Evolutionary conservation across 2,113 vertebrate species (phyloP), one percentile per base, ranked within the genome.

Genomic region (Gasterosteus nipponicus): DNA sequence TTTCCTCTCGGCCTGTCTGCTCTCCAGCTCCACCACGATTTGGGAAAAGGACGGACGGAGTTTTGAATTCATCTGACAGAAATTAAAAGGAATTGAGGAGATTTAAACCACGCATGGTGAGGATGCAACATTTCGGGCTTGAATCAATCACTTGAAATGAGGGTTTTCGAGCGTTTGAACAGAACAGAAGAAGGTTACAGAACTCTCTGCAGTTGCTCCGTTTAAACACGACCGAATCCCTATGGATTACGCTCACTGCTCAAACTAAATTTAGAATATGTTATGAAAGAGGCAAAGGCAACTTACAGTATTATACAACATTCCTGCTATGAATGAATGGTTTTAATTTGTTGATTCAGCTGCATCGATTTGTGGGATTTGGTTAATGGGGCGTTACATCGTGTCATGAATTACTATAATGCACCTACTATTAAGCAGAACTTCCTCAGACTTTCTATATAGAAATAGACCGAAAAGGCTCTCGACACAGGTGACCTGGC

Each of bases 21-120:
- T 89, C 74, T 97, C 96, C 85, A 99, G 94, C 88, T 94, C 94
- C 71, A 92, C 87, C 0, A 93, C 96, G 56, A 97, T 96, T 78
- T 96, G 94, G 5, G 94, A 91, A 80, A 98, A 98, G 0, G 96
- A 95, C 2, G 96, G 96, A 18, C 97, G 95, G 56, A 92, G 90
- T 1, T 89, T 81, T 29, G 80, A 72, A 7, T 77, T 76, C 91
- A 92, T 90, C 91, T 91, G 85, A 14, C 15, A 35, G 33, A 51
- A 18, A 71, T 4, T 2, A 64, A 46, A 46, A 7, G 2, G 22
- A 53, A 29, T 7, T 0, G 14, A 19, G 35, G 14, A 51, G 31
- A 4, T 4, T 1, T 18, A 65, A 33, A 67, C 29, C 0, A 35
- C 5, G 31, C 18, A 12, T 49, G 16, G 26, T 16, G 29, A 65